Percentiles rank a stretch among this genome's conserved stretches.
Evolutionary conservation across 2,113 vertebrate species (phyloP).

Genomic region (Psettodes erumei): DNA sequence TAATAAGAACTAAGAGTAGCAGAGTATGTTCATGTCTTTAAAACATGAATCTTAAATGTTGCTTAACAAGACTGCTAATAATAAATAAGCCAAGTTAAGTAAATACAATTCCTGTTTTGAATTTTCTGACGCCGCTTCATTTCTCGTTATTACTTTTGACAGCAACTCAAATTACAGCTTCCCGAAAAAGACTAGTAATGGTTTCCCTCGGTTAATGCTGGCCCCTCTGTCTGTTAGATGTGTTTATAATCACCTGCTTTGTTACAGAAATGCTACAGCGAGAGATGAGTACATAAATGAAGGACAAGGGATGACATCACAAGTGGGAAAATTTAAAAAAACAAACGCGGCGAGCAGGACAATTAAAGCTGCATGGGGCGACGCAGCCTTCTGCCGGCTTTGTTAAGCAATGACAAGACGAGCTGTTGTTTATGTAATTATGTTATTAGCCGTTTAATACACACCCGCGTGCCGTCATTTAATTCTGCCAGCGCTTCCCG

Average conservation of each 20-base stretch:
- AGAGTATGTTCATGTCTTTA: too few relatives aligned
- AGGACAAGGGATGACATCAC: conserved; percentile 7
- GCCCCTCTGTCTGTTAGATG: conserved; percentile 15
- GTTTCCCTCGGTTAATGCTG: background rate
- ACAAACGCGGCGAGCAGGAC: too few relatives aligned
- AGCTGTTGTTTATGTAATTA: conserved; percentile 73
- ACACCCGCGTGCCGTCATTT: conserved; percentile 62
- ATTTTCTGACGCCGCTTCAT: background rate
- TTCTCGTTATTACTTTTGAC: background rate
- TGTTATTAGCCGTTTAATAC: conserved; percentile 77
- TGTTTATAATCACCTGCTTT: conserved; percentile 16
- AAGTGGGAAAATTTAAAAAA: too few relatives aligned
- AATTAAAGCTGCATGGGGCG: conserved; percentile 12
- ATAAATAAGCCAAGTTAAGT: background rate
- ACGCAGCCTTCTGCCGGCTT: conserved; percentile 65
- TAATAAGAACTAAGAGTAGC: too few relatives aligned
- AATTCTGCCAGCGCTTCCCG: conserved; percentile 61
- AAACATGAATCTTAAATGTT: too few relatives aligned
- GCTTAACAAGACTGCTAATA: background rate
- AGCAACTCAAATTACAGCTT: conserved; percentile 2
- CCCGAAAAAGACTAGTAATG: background rate
- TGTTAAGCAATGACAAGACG: conserved; percentile 62
- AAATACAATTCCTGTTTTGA: background rate
- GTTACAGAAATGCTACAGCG: background rate
- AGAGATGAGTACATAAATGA: conserved; percentile 6